Percentiles rank a stretch among this genome's conserved stretches.
Evolutionary conservation across 2,888 invertebrate species (phyloP).

Genomic region (Cryptocheilus praepositus): DNA sequence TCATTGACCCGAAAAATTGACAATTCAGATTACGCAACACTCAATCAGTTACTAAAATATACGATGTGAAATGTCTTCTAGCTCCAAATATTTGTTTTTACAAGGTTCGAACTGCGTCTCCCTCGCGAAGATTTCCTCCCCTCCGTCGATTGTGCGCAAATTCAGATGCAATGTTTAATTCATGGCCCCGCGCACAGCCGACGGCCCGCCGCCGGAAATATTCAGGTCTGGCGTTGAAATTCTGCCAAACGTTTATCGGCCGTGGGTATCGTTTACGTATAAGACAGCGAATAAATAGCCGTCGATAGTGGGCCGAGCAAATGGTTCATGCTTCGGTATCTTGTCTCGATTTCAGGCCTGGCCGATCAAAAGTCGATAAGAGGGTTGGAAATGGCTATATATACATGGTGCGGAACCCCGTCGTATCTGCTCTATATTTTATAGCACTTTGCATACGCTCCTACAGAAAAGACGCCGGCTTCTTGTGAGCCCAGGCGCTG

Average conservation of each 20-base stretch:
- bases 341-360: slow-evolving; percentile 40
- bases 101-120: too few relatives aligned
- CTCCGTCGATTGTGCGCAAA: too few relatives aligned
- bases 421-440: slow-evolving; percentile 33
- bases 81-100: too few relatives aligned
- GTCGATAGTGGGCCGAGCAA: slow-evolving; percentile 25
- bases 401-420: background rate
- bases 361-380: slow-evolving; percentile 44
- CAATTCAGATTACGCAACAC: too few relatives aligned
- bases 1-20: too few relatives aligned
- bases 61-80: too few relatives aligned
- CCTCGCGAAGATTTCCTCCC: too few relatives aligned
- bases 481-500: background rate
- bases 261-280: slow-evolving; percentile 29
- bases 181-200: too few relatives aligned
- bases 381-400: background rate
- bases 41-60: too few relatives aligned
- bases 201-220: too few relatives aligned
- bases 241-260: slow-evolving; percentile 35
- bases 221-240: slow-evolving; percentile 22
- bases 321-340: slow-evolving; percentile 33
- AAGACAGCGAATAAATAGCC: slow-evolving; percentile 10
- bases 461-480: background rate
- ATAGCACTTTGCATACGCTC: slow-evolving; percentile 32
- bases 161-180: too few relatives aligned